Conservation (phyloP, 1,140 invertebrate species). For the Muscidifurax raptorellus region DNA sequence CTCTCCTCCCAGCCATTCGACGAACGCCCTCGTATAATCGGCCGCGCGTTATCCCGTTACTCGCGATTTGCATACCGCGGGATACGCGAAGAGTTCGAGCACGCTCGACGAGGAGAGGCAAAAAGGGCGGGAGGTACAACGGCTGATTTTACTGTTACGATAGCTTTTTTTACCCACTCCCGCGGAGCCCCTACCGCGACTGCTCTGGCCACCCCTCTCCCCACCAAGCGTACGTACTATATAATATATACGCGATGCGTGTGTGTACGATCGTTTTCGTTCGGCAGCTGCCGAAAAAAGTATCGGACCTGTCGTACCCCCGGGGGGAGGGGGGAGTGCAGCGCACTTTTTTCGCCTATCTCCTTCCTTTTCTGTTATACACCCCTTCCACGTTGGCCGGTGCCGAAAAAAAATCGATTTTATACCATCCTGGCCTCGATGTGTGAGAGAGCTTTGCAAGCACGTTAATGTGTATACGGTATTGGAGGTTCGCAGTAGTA, state of each 20-base stretch:
- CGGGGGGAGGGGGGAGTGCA: neutral
- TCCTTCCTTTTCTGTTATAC: neutral
- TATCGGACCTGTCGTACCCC: constrained; percentile 32
- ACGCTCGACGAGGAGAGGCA: constrained; percentile 49
- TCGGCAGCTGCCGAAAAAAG: constrained; percentile 22
- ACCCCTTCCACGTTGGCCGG: neutral
- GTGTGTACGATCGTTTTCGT: constrained; percentile 23
- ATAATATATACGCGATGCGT: neutral
- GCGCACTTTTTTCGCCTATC: constrained; percentile 25
- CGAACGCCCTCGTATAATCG: constrained; percentile 68
- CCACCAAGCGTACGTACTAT: neutral
- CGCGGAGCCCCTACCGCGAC: neutral
- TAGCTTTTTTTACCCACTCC: constrained; percentile 50
- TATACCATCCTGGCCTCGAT: constrained; percentile 6
- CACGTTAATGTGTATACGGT: neutral
- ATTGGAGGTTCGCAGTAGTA: neutral
- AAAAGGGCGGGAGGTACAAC: constrained; percentile 58
- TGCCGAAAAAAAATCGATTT: constrained; percentile 48
- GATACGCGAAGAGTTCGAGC: neutral
- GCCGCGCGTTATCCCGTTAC: constrained; percentile 69
- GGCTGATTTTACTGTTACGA: constrained; percentile 64
- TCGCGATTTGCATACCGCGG: constrained; percentile 70
- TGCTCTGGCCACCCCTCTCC: neutral
- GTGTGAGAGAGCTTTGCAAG: neutral
- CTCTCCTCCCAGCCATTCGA: constrained; percentile 24